Evolutionary conservation across 2,888 invertebrate genomes (phyloP).

Genomic region (Plebejus melissa): DNA sequence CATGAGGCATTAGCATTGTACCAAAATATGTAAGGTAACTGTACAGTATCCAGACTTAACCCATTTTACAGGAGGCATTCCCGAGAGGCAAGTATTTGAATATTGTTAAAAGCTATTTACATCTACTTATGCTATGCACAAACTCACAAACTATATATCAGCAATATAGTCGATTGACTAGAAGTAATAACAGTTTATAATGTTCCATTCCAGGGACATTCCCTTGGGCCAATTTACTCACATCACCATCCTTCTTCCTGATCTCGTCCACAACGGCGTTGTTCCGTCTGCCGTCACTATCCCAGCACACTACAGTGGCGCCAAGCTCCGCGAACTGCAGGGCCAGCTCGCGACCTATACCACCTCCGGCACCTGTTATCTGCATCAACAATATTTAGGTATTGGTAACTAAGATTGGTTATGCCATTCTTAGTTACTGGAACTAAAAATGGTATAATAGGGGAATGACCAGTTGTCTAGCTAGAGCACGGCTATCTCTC

Average conservation of each 20-base stretch:
- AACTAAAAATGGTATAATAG: not conserved
- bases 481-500: no score
- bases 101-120: no score
- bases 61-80: no score
- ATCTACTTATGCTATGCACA: no score
- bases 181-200: not conserved
- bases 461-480: no score
- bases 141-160: no score
- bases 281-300: conserved; percentile 57
- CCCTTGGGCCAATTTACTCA: conserved; percentile 34
- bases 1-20: no score
- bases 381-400: conserved; percentile 35
- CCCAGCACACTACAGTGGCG: conserved; percentile 72
- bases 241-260: conserved; percentile 65
- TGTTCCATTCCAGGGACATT: not conserved
- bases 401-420: not conserved
- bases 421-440: no score
- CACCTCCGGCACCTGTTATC: conserved; percentile 68
- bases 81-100: no score
- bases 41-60: no score
- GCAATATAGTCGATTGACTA: no score
- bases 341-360: conserved; percentile 67
- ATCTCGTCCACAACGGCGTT: conserved; percentile 65
- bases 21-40: no score
- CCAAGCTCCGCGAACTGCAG: conserved; percentile 68